phyloP scores from a whole-genome alignment of 2,113 vertebrate genomes.

The Vulpes vulpes region DNA sequence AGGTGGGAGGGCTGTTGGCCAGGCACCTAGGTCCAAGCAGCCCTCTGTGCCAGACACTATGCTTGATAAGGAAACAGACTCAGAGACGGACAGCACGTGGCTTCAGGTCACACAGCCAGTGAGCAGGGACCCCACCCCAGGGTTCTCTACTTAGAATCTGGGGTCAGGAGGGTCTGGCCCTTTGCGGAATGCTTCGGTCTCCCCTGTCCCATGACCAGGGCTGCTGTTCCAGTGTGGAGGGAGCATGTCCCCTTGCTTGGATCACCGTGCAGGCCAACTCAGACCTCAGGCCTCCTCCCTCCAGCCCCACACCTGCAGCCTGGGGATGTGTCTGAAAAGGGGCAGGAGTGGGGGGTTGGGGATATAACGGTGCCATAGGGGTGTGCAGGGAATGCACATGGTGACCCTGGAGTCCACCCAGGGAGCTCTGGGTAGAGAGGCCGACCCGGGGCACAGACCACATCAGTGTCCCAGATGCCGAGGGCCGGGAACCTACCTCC shows the following conservation, averaged over 20 bases:
- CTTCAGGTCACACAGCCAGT: background rate
- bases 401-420: background rate
- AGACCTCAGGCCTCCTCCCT: background rate
- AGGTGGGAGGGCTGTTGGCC: fast-evolving
- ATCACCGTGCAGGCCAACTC: background rate
- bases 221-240: background rate
- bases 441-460: fast-evolving
- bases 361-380: background rate
- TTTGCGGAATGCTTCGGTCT: background rate
- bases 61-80: background rate
- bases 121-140: background rate
- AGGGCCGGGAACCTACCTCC: background rate
- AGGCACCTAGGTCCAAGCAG: background rate
- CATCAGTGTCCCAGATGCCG: background rate
- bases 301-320: background rate
- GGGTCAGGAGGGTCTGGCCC: background rate
- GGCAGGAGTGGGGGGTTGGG: fast-evolving
- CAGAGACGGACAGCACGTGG: background rate
- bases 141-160: fast-evolving
- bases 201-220: fast-evolving
- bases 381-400: fast-evolving
- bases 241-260: background rate
- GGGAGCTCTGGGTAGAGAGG: fast-evolving
- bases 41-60: fast-evolving
- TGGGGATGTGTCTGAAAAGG: background rate